Base-by-base conservation (phyloP, 2,797 vertebrate species). In the Manis javanica region DNA sequence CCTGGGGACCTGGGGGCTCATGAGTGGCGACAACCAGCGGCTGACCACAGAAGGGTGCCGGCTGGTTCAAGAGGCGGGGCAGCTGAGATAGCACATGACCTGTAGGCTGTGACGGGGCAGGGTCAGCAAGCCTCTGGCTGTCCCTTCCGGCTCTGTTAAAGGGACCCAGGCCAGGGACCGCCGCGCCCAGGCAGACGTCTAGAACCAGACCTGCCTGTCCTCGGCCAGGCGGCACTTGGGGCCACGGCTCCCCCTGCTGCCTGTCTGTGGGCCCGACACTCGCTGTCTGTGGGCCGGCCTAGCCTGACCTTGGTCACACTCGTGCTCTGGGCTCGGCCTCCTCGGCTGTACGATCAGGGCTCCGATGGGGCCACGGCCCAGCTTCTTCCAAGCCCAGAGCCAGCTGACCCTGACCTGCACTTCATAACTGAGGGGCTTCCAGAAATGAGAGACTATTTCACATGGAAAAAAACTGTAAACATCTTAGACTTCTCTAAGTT, bases 91-190 rank as follows among this genome's bases (percentile, higher is more conserved):
- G 15, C 46, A 46, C 10, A 46, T 11, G 46, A 11, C 46, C 46
- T 46, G 46, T 11, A 46, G 46, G 46, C 46, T 46, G 46, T 46
- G 46, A 10, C 11, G 46, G 46, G 46, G 46, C 46, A 46, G 11
- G 46, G 46, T 46, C 12, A 46, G 46, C 46, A 46, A 46, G 46
- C 46, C 46, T 46, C 46, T 46, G 79, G 82, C 72, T 31, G 61
- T 81, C 94, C 97, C 96, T 98, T 64, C 97, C 97, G 96, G 85
- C 87, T 96, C 97, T 96, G 94, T 88, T 95, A 95, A 96, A 94
- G 97, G 95, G 95, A 96, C 97, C 88, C 3, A 7, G 42, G 59
- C 94, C 86, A 46, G 7, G 7, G 24, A 64, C 88, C 0, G 0
- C 7, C 0, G 0, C 11, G 11, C 0, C 11, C 11, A 46, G 46